These are phyloP conservation scores for Mus pahari DNA, from an alignment of 2,113 vertebrate genomes.

Conservation along the genomic window DNA sequence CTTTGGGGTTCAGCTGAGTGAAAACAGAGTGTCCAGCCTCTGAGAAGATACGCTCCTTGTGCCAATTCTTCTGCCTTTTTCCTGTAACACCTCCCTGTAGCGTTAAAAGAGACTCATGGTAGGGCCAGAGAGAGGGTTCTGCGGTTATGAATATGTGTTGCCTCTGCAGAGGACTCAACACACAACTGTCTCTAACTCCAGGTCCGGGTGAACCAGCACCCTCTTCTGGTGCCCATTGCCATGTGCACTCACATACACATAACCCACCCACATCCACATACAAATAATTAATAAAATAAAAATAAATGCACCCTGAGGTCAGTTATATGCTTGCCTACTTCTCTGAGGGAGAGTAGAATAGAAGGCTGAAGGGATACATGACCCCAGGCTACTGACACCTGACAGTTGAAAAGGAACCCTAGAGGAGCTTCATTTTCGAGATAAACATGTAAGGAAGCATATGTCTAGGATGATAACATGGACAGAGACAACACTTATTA, in stretches of 20 bases:
- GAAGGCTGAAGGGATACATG: neutral
- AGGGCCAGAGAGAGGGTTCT: neutral
- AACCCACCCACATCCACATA: neutral
- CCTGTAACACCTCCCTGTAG: neutral
- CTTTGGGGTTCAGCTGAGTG: neutral
- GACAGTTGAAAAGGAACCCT: neutral
- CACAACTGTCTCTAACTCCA: neutral
- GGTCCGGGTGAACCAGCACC: too few relatives aligned
- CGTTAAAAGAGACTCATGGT: neutral
- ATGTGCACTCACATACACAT: neutral
- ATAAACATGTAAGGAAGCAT: neutral
- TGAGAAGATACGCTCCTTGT: neutral
- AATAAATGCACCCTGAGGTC: neutral
- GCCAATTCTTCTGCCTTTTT: neutral
- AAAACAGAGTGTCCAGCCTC: neutral
- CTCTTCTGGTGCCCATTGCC: neutral
- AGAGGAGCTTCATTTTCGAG: neutral
- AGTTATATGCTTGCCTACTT: neutral
- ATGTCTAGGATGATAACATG: neutral
- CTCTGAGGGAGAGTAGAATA: neutral
- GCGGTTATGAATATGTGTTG: neutral
- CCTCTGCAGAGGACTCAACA: neutral
- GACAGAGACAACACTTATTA: neutral
- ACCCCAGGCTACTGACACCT: neutral
- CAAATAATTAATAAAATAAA: neutral